These are phyloP conservation scores for Oligia latruncula DNA, from an alignment of 2,888 invertebrate genomes.

Conservation along the genomic window DNA sequence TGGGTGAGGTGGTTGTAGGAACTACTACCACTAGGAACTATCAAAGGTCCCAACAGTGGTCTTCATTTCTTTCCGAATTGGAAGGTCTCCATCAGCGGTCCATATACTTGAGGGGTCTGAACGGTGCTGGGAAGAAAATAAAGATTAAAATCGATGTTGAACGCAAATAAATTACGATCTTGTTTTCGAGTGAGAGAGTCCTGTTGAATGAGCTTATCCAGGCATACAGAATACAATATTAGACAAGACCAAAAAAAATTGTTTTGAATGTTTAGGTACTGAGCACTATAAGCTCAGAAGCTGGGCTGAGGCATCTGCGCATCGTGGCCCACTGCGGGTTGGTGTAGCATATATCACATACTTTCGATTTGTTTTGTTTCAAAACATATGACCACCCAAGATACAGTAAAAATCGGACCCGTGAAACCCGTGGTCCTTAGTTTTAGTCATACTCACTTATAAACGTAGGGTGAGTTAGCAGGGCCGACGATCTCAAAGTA, in stretches of 20 bases:
- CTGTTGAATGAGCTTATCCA: background rate
- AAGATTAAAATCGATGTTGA: background rate
- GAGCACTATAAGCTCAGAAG: background rate
- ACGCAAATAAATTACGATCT: background rate
- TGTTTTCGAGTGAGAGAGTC: background rate
- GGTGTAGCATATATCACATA: background rate
- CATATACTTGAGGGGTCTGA: constrained; percentile 6
- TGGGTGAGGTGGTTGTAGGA: too few relatives aligned
- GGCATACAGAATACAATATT: background rate
- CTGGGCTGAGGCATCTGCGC: background rate
- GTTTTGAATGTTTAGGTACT: background rate
- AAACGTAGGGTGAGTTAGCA: constrained; percentile 19
- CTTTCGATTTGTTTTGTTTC: background rate
- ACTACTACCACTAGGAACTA: too few relatives aligned
- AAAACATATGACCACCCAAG: background rate
- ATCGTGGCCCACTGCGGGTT: background rate
- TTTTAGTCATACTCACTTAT: constrained; percentile 40
- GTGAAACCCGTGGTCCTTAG: background rate
- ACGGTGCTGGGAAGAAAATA: constrained; percentile 31
- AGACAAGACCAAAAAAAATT: background rate
- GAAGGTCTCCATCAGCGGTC: constrained; percentile 47
- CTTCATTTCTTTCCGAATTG: constrained; percentile 34
- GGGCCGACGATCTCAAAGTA: constrained; percentile 18
- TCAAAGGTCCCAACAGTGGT: too few relatives aligned
- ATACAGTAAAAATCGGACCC: background rate